phyloP scores from a whole-genome alignment of 2,888 invertebrate genomes.

The Drosophila ezoana region DNA sequence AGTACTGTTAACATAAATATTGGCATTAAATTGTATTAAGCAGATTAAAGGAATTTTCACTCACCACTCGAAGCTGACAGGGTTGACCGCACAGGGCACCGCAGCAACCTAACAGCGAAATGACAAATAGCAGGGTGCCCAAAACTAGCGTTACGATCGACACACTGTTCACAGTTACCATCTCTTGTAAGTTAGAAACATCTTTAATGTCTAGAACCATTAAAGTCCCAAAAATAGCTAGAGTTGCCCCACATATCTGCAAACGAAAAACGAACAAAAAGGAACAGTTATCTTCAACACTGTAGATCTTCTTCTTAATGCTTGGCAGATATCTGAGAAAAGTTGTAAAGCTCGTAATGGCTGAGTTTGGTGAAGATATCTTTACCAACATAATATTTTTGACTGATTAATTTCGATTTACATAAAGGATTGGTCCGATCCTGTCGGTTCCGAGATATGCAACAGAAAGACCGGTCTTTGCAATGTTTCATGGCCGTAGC shows the following conservation, averaged over 20 bases:
- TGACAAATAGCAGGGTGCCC: background rate
- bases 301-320: too few species aligned
- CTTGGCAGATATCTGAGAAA: too few species aligned
- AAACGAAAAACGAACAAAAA: background rate
- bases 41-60: background rate
- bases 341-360: too few species aligned
- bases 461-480: too few species aligned
- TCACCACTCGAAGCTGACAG: conserved; percentile 9
- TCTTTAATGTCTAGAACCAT: conserved; percentile 9
- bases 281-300: too few species aligned
- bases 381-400: too few species aligned
- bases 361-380: too few species aligned
- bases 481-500: too few species aligned
- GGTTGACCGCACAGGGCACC: conserved; percentile 13
- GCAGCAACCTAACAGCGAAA: conserved; percentile 27
- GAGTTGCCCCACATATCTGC: conserved; percentile 14
- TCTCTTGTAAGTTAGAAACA: background rate
- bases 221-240: background rate
- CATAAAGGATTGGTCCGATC: too few species aligned
- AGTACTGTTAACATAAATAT: conserved; percentile 20
- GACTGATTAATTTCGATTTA: too few species aligned
- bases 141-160: conserved; percentile 8
- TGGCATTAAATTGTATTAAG: background rate
- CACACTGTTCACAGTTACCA: background rate
- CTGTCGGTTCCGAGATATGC: too few species aligned